These are phyloP conservation scores for Zoanthus gigantus DNA, from an alignment of 92 coral and sea anemone species.

Conservation along the genomic window DNA sequence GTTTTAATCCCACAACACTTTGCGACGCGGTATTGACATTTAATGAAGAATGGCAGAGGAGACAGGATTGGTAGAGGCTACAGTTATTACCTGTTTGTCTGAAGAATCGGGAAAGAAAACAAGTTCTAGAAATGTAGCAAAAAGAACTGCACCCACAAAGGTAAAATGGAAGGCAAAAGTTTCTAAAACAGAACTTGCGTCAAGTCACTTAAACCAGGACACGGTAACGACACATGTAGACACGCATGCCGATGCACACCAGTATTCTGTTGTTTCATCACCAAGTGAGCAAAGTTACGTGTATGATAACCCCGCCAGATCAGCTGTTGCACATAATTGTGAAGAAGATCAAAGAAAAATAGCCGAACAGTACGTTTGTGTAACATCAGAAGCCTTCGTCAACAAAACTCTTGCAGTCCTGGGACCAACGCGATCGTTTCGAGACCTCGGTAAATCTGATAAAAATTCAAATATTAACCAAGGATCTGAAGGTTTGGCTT, in stretches of 20 bases:
- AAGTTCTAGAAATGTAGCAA: conserved; percentile 1
- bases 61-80: not conserved
- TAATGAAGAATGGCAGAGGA: conserved; percentile 16
- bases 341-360: not conserved
- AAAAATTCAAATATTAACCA: too few species aligned
- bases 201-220: not conserved
- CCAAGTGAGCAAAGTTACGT: not conserved
- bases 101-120: conserved; percentile 12
- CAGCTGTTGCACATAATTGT: not conserved
- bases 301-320: not conserved
- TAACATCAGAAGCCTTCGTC: not conserved
- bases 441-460: too few species aligned
- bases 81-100: not conserved
- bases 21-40: conserved; percentile 23
- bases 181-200: conserved; percentile 17
- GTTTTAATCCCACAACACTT: conserved; percentile 38
- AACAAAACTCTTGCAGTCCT: not conserved
- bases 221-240: not conserved
- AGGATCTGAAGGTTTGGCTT: too few species aligned
- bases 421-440: too few species aligned
- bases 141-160: conserved; percentile 7
- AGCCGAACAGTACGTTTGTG: not conserved
- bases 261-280: not conserved
- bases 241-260: conserved; percentile 4
- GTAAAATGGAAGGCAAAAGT: conserved; percentile 2